Conservation (phyloP, 2,888 invertebrate species). For the Eilema sororculum region DNA sequence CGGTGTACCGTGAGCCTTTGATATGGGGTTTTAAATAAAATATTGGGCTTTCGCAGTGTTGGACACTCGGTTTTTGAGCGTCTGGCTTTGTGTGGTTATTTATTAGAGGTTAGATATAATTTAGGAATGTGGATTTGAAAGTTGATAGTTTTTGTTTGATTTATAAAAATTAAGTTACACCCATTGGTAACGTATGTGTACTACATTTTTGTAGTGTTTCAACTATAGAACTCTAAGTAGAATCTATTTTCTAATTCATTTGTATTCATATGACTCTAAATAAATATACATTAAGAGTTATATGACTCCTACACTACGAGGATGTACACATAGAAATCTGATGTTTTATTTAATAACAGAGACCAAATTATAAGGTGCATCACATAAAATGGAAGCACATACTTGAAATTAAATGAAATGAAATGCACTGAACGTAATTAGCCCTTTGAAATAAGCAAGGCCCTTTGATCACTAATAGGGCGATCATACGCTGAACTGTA, state of each 20-base stretch:
- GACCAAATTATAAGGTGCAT: too few species aligned
- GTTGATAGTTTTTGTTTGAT: slow-evolving; percentile 9
- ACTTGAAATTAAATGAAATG: neutral
- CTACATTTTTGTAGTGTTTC: too few species aligned
- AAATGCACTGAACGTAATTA: neutral
- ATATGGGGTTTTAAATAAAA: slow-evolving; percentile 73
- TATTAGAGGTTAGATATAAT: slow-evolving; percentile 26
- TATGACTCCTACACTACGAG: too few species aligned
- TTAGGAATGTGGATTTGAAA: slow-evolving; percentile 7
- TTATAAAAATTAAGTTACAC: neutral
- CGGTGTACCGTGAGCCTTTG: slow-evolving; percentile 58
- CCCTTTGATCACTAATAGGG: slow-evolving; percentile 4
- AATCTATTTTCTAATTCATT: too few species aligned
- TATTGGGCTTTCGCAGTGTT: slow-evolving; percentile 55
- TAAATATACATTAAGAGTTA: too few species aligned
- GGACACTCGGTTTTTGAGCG: slow-evolving; percentile 43
- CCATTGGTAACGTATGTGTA: too few species aligned
- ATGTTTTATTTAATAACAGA: too few species aligned
- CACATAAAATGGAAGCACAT: neutral
- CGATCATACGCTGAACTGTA: neutral
- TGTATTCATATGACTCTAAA: too few species aligned
- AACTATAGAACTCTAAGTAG: too few species aligned
- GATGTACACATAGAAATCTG: too few species aligned
- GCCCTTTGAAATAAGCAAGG: neutral
- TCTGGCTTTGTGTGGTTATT: slow-evolving; percentile 30